Evolutionary conservation across 2,113 vertebrate genomes (phyloP).

Genomic region (Bolborhynchus lineola): DNA sequence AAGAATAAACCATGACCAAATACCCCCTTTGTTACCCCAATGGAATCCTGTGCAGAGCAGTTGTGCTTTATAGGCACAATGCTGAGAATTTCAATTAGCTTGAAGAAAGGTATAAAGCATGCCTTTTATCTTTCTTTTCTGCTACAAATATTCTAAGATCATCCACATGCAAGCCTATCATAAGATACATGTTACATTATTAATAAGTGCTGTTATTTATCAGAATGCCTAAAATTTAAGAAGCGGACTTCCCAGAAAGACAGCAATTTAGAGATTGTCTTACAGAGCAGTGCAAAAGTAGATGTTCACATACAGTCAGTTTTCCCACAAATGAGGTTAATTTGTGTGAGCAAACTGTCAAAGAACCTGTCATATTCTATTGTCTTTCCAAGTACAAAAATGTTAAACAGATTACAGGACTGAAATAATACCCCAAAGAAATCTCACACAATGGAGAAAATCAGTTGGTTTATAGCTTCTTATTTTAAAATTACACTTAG

Average conservation of each 20-base stretch:
- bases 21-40: neutral
- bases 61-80: neutral
- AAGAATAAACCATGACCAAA: neutral
- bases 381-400: conserved; percentile 55
- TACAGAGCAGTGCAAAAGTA: neutral
- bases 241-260: neutral
- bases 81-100: neutral
- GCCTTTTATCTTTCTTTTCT: neutral
- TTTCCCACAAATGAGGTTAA: conserved; percentile 63
- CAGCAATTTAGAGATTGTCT: neutral
- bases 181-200: neutral
- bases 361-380: conserved; percentile 61
- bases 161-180: neutral
- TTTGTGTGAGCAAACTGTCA: conserved; percentile 66
- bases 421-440: conserved; percentile 48
- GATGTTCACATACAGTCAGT: conserved; percentile 26
- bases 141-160: neutral
- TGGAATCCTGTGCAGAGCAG: neutral
- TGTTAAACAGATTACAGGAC: conserved; percentile 19
- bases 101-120: neutral
- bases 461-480: neutral
- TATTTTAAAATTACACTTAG: neutral
- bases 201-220: neutral
- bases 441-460: conserved; percentile 8
- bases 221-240: neutral